Conservation (phyloP, 2,797 vertebrate genomes). For the Bradypodion ventrale region DNA sequence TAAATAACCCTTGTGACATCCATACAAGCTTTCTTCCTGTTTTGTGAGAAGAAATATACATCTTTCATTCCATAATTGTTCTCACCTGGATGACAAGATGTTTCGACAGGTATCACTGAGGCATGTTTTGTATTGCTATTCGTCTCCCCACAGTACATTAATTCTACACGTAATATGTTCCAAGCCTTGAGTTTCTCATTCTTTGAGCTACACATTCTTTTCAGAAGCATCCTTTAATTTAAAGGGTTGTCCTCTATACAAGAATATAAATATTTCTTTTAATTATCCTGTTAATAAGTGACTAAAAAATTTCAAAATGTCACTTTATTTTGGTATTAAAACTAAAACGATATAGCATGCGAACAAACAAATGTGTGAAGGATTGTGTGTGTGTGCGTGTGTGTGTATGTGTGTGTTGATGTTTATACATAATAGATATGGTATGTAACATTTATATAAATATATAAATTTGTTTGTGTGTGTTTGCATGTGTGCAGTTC, state of each 20-base stretch:
- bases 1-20: background rate
- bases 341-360: background rate
- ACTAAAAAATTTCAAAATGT: background rate
- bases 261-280: background rate
- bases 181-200: background rate
- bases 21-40: background rate
- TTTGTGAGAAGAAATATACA: background rate
- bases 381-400: background rate
- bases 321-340: slow-evolving; percentile 4
- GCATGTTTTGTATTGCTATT: background rate
- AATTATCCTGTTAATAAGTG: background rate
- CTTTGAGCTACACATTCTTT: background rate
- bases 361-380: slow-evolving; percentile 7
- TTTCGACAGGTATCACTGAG: background rate
- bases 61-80: background rate
- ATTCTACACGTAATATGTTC: background rate
- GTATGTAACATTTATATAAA: background rate
- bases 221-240: slow-evolving; percentile 8
- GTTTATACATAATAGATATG: background rate
- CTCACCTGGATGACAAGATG: background rate
- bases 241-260: background rate
- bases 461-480: slow-evolving; percentile 19
- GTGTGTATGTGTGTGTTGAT: background rate
- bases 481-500: slow-evolving; percentile 17
- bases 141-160: background rate